Conservation (phyloP, 2,888 invertebrate species). For the Himalopsyche anomala region DNA sequence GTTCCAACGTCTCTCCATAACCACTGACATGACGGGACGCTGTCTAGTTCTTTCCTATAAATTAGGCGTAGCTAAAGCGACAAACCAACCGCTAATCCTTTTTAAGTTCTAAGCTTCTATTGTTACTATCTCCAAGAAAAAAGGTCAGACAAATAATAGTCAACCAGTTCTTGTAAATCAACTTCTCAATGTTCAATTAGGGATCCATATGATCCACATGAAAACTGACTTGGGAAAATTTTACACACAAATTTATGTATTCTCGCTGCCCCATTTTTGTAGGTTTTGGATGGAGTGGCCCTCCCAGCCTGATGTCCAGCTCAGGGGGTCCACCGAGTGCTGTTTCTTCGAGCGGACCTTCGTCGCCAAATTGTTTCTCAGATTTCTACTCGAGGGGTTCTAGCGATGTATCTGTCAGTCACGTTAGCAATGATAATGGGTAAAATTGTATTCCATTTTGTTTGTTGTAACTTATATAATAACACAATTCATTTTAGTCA, state of each 20-base stretch:
- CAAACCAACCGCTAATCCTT: too few relatives aligned
- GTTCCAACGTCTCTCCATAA: too few relatives aligned
- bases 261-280: not conserved
- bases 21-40: too few relatives aligned
- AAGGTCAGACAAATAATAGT: too few relatives aligned
- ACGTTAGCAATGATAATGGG: slow-evolving; percentile 82
- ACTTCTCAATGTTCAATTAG: too few relatives aligned
- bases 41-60: too few relatives aligned
- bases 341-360: slow-evolving; percentile 87
- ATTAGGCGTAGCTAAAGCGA: too few relatives aligned
- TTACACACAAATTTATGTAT: not conserved
- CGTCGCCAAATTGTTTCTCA: slow-evolving; percentile 84
- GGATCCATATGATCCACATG: too few relatives aligned
- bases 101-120: too few relatives aligned
- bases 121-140: too few relatives aligned
- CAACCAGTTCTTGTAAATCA: too few relatives aligned
- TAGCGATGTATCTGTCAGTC: slow-evolving; percentile 80
- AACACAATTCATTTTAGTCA: not conserved
- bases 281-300: slow-evolving; percentile 86
- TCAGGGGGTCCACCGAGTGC: slow-evolving; percentile 76
- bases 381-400: slow-evolving; percentile 78
- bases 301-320: slow-evolving; percentile 85
- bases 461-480: not conserved
- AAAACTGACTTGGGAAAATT: too few relatives aligned
- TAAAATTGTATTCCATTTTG: slow-evolving; percentile 67